A percentile compares a stretch with the other conserved stretches of the same genome.
Conservation (phyloP, 2,888 invertebrate genomes). For the Copidosoma aretas region DNA sequence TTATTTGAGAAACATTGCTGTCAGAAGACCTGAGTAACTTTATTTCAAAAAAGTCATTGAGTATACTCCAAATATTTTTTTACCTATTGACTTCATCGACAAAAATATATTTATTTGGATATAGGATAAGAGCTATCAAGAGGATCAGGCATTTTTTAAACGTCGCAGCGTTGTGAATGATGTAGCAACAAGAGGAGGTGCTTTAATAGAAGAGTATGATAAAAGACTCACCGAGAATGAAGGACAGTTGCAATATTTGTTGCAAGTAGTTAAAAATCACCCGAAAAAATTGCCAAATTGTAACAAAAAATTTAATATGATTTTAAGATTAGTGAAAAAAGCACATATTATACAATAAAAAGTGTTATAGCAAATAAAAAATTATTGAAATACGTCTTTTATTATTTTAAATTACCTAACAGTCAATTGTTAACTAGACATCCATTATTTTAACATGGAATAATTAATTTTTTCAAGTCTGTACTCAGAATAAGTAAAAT, state of each 20-base stretch:
- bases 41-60: not conserved
- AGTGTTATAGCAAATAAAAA: slow-evolving; percentile 10
- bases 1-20: not conserved
- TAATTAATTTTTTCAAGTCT: too few relatives aligned
- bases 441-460: too few relatives aligned
- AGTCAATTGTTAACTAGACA: too few relatives aligned
- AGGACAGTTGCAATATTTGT: slow-evolving; percentile 33
- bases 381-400: slow-evolving; percentile 56
- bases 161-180: slow-evolving; percentile 28
- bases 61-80: not conserved
- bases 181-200: slow-evolving; percentile 33
- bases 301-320: slow-evolving; percentile 44
- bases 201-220: slow-evolving; percentile 28
- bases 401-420: slow-evolving; percentile 68
- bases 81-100: not conserved
- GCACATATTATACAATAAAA: not conserved
- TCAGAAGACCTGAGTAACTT: not conserved
- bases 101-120: not conserved
- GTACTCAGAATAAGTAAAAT: too few relatives aligned
- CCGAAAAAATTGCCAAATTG: slow-evolving; percentile 15
- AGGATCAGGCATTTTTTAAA: slow-evolving; percentile 19
- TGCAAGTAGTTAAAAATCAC: slow-evolving; percentile 32
- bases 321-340: slow-evolving; percentile 47
- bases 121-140: not conserved
- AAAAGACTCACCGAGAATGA: slow-evolving; percentile 26